Evolutionary conservation across 1,140 invertebrate genomes (phyloP), one percentile per base, ranked within the genome.

Genomic region (Popillia japonica): DNA sequence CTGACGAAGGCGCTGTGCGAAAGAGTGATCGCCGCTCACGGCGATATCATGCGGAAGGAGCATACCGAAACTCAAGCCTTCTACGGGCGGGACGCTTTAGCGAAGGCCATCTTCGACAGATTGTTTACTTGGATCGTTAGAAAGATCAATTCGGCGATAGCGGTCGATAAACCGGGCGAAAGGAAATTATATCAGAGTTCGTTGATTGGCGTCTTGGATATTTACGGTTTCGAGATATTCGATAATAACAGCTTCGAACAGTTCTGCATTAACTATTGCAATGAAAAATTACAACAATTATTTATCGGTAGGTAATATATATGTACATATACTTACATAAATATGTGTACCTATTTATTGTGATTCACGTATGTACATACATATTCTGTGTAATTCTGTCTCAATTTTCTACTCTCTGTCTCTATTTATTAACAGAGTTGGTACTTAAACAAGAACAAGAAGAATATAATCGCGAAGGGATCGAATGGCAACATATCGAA

Each of bases 161-260:
- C 93, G 76, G 91, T 93, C 0, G 88, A 89, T 80, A 83, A 87
- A 0, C 85, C 80, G 11, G 86, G 86, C 73, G 88, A 87, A 14
- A 86, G 85, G 72, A 91, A 89, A 83, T 88, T 87, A n/a, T 92
- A 92, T 79, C 92, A 91, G 82, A 93, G 94, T 85, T 96, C 95
- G 0, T 91, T 98, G 0, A 99, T 99, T 81, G 97, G 97, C 20
- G 97, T 99, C 2, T 88, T 99, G 27, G 97, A 99, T 84, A 99
- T 99, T 84, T 99, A 99, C 86, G 98, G 98, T 14, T 99, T 99
- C 88, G 97, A 99, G 90, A 97, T 99, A 79, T 98, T 99, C 87
- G 96, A 98, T 77, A 91, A 91, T 7, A 98, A 99, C 86, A 96
- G 95, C 83, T 98, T 98, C 88, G 96, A 98, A 87, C 96, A 98